phyloP scores from a whole-genome alignment of 1,140 invertebrate species.

The Zaprionus lachaisei region DNA sequence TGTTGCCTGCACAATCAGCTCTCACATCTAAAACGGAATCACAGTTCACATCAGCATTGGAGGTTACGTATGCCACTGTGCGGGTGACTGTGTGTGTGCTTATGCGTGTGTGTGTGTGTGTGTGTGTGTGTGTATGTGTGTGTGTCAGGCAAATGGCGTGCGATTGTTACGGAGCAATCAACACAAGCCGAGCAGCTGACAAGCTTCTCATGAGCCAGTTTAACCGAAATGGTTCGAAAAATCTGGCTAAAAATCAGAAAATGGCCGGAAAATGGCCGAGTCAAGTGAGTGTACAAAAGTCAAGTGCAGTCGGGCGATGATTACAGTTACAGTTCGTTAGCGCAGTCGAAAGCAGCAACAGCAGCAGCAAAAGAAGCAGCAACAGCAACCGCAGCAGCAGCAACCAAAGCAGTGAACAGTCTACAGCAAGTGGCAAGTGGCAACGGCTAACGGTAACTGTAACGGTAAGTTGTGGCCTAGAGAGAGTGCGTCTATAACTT shows the following conservation, averaged over 20 bases:
- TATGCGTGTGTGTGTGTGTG: conserved; percentile 1
- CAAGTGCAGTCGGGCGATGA: conserved; percentile 56
- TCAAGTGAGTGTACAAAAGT: conserved; percentile 53
- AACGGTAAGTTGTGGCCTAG: conserved; percentile 43
- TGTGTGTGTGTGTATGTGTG: not conserved
- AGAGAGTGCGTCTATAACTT: not conserved
- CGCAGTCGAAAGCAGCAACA: conserved; percentile 25
- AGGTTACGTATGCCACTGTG: conserved; percentile 4
- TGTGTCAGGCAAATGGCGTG: conserved; percentile 53
- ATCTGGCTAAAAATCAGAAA: conserved; percentile 23
- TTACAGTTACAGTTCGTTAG: conserved; percentile 62
- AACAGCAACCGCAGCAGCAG: conserved; percentile 1
- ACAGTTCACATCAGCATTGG: not conserved
- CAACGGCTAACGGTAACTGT: not conserved
- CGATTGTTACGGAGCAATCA: conserved; percentile 69
- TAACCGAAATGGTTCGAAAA: conserved; percentile 5
- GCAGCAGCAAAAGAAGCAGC: not conserved
- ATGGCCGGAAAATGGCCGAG: conserved; percentile 20
- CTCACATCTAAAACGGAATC: conserved; percentile 21
- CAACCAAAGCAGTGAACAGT: not conserved
- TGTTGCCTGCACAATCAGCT: conserved; percentile 27
- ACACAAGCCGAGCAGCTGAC: conserved; percentile 62
- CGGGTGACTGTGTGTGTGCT: not conserved
- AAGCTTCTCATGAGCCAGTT: conserved; percentile 60
- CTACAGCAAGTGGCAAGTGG: not conserved